Conservation (phyloP, 2,888 invertebrate species). For the Heliconius erato region DNA sequence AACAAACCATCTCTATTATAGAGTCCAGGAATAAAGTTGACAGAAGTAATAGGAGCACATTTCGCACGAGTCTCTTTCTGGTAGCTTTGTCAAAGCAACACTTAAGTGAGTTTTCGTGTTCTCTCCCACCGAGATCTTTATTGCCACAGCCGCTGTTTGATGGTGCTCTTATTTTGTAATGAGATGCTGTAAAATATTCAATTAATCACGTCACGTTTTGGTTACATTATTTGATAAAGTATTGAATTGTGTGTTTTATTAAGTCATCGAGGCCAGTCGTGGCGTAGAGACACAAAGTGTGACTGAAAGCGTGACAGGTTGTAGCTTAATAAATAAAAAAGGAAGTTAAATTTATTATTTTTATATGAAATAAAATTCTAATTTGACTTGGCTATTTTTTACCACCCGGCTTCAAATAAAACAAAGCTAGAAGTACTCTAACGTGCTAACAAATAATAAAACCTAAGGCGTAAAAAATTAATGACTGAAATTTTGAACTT, state of each 20-base stretch:
- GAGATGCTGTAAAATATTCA: conserved; percentile 62
- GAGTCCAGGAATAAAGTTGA: conserved; percentile 26
- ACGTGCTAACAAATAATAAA: too few species aligned
- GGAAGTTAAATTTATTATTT: too few species aligned
- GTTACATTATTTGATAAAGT: conserved; percentile 55
- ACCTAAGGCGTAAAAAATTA: too few species aligned
- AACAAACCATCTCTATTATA: conserved; percentile 2
- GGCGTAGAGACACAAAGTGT: too few species aligned
- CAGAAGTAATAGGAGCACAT: conserved; percentile 37
- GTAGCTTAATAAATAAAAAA: too few species aligned
- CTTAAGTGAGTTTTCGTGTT: conserved; percentile 65
- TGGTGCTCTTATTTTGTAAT: conserved; percentile 68
- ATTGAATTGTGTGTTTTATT: conserved; percentile 3
- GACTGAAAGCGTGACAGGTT: too few species aligned
- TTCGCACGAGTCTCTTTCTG: conserved; percentile 42
- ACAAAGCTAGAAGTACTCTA: too few species aligned
- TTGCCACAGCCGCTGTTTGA: conserved; percentile 62
- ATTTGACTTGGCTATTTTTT: too few species aligned
- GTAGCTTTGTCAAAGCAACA: conserved; percentile 48
- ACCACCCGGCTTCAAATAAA: too few species aligned
- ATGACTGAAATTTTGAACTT: too few species aligned
- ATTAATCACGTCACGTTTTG: conserved; percentile 56
- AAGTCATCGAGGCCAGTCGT: neutral
- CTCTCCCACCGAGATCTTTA: conserved; percentile 66
- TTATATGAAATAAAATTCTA: too few species aligned